phyloP scores from a whole-genome alignment of 2,888 invertebrate genomes.

The Beris chalybata region DNA sequence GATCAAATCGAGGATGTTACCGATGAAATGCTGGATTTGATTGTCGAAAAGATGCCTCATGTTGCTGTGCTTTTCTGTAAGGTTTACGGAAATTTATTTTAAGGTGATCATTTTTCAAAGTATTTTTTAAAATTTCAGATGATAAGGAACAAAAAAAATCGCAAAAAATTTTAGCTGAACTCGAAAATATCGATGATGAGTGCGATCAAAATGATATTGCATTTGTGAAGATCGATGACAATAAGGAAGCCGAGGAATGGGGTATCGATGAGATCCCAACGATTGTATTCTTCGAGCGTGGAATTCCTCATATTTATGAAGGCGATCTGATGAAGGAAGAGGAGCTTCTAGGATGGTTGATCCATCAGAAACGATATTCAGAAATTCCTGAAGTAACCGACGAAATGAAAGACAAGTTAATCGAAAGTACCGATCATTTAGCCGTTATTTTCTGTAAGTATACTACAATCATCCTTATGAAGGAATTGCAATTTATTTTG shows the following conservation, averaged over 20 bases:
- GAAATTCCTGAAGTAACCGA: conserved; percentile 92
- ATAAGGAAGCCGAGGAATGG: conserved; percentile 85
- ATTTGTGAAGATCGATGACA: conserved; percentile 89
- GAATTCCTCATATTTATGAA: conserved; percentile 74
- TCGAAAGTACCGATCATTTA: conserved; percentile 76
- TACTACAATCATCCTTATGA: neutral
- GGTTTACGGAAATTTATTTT: conserved; percentile 45
- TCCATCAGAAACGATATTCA: conserved; percentile 86
- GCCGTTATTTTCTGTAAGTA: conserved; percentile 90
- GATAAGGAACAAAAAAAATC: conserved; percentile 90
- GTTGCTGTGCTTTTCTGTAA: conserved; percentile 92
- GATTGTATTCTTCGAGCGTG: conserved; percentile 75
- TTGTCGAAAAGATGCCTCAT: conserved; percentile 83
- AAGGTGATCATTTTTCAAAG: too few species aligned
- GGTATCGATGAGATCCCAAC: conserved; percentile 83
- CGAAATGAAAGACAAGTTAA: conserved; percentile 89
- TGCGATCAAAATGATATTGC: conserved; percentile 90
- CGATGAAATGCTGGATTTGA: conserved; percentile 89
- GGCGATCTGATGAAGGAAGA: conserved; percentile 91
- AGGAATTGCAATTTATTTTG: neutral
- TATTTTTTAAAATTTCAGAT: conserved; percentile 63
- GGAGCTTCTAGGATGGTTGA: conserved; percentile 83
- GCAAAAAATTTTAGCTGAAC: conserved; percentile 77
- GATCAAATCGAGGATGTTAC: conserved; percentile 94
- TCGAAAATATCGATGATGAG: conserved; percentile 93